Conservation (phyloP, 2,113 vertebrate genomes). For the Amia ocellicauda region DNA sequence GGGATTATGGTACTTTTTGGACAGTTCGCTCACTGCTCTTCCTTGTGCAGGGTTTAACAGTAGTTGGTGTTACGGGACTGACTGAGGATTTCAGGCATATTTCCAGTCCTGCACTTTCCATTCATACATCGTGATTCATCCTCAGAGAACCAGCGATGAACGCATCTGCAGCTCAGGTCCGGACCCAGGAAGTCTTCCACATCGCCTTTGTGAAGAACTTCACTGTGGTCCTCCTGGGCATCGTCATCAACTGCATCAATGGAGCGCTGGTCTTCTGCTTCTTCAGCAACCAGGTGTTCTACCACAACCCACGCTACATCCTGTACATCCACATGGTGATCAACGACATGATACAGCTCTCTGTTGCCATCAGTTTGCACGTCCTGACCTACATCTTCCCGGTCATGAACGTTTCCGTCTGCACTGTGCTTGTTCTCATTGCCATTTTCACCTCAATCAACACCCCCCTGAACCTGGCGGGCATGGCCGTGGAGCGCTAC, state of each 20-base stretch:
- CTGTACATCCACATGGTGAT: constrained; percentile 37
- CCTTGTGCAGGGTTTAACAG: too few species aligned
- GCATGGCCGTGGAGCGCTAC: constrained; percentile 56
- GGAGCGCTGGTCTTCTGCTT: constrained; percentile 27
- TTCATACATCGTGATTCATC: too few species aligned
- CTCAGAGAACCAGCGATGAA: too few species aligned
- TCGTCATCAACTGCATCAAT: constrained; percentile 29
- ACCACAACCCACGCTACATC: constrained; percentile 32
- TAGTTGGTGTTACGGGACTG: too few species aligned
- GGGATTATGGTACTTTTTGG: too few species aligned
- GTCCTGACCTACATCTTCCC: constrained; percentile 11
- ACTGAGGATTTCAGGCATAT: too few species aligned
- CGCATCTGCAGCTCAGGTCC: too few species aligned
- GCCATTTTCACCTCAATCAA: constrained; percentile 34
- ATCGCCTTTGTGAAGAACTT: constrained; percentile 15
- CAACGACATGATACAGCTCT: constrained; percentile 36
- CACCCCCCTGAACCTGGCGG: constrained; percentile 52
- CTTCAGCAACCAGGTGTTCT: constrained; percentile 27
- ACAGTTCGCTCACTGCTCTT: too few species aligned
- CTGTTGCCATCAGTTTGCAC: constrained; percentile 3
- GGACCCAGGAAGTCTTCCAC: neutral
- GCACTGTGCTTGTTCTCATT: constrained; percentile 16
- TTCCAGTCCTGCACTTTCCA: too few species aligned
- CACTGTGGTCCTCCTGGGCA: constrained; percentile 16
- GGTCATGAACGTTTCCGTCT: constrained; percentile 18